phyloP scores from a whole-genome alignment of 2,797 vertebrate species.

The Crocidura indochinensis region DNA sequence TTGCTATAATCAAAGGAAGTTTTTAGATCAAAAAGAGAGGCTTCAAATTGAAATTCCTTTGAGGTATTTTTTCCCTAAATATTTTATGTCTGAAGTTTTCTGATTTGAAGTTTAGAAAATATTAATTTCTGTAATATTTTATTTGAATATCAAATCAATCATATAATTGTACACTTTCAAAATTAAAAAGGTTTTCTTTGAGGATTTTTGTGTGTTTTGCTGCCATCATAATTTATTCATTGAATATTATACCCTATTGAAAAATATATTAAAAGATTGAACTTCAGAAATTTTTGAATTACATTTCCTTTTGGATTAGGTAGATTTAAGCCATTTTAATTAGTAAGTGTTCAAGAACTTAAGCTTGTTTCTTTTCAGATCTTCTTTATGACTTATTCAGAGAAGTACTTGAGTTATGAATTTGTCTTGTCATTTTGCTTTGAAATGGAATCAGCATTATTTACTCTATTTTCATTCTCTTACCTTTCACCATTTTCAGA shows the following conservation, averaged over 20 bases:
- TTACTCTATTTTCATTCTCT: background rate
- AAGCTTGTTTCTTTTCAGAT: background rate
- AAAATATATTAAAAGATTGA: conserved; percentile 40
- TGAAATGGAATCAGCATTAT: background rate
- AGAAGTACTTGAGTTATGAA: background rate
- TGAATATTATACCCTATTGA: conserved; percentile 32
- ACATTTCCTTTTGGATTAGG: conserved; percentile 7
- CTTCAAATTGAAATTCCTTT: conserved; percentile 66
- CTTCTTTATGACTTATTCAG: background rate
- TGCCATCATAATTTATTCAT: conserved; percentile 10
- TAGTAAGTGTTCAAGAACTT: conserved; percentile 21
- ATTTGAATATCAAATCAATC: conserved; percentile 58
- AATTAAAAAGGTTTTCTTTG: conserved; percentile 45
- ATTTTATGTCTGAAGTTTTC: conserved; percentile 64
- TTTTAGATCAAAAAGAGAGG: conserved; percentile 68
- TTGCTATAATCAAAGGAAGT: conserved; percentile 36
- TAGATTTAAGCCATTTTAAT: conserved; percentile 43
- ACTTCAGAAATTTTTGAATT: conserved; percentile 47
- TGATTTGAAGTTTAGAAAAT: conserved; percentile 70
- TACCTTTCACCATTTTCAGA: background rate
- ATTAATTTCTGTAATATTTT: conserved; percentile 57
- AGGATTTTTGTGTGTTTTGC: conserved; percentile 23
- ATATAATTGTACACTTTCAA: conserved; percentile 15
- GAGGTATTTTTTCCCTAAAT: conserved; percentile 36
- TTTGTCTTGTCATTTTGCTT: background rate